A percentile compares a stretch with the other conserved stretches of the same genome.
These are phyloP conservation scores for Pseudopleuronectes americanus DNA, from an alignment of 2,797 vertebrate species.

Conservation along the genomic window DNA sequence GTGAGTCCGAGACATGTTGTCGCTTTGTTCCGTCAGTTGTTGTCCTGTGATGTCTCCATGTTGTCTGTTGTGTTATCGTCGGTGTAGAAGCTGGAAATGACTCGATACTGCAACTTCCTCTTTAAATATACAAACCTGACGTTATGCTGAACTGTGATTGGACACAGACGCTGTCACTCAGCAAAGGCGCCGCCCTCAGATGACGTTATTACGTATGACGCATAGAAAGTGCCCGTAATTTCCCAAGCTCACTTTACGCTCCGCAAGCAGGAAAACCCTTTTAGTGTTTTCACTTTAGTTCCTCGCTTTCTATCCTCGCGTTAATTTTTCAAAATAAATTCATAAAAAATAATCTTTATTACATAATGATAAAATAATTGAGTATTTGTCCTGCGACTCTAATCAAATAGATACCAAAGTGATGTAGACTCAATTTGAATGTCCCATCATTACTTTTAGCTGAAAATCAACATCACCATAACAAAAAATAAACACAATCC, in stretches of 20 bases:
- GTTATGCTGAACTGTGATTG: constrained; percentile 41
- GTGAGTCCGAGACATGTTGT: constrained; percentile 50
- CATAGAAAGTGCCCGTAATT: constrained; percentile 67
- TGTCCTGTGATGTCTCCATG: constrained; percentile 59
- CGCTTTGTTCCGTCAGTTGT: constrained; percentile 49
- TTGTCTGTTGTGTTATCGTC: constrained; percentile 19
- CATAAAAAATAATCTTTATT: no score
- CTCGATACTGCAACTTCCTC: constrained; percentile 1
- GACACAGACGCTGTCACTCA: constrained; percentile 29
- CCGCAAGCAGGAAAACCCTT: no score
- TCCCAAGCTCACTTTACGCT: constrained; percentile 7
- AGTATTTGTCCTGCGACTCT: no score
- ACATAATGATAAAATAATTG: no score
- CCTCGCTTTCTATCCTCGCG: no score
- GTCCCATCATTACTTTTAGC: no score
- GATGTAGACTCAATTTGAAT: no score
- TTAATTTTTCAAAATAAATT: no score
- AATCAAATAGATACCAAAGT: no score
- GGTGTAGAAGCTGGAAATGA: constrained; percentile 45
- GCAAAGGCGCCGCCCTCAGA: rapidly evolving
- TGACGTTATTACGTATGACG: constrained; percentile 51
- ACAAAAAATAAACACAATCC: no score
- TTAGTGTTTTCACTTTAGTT: no score
- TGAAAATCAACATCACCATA: no score
- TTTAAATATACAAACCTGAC: constrained; percentile 34